phyloP scores from a whole-genome alignment of 2,888 invertebrate species.

The Ennomos quercinarius region DNA sequence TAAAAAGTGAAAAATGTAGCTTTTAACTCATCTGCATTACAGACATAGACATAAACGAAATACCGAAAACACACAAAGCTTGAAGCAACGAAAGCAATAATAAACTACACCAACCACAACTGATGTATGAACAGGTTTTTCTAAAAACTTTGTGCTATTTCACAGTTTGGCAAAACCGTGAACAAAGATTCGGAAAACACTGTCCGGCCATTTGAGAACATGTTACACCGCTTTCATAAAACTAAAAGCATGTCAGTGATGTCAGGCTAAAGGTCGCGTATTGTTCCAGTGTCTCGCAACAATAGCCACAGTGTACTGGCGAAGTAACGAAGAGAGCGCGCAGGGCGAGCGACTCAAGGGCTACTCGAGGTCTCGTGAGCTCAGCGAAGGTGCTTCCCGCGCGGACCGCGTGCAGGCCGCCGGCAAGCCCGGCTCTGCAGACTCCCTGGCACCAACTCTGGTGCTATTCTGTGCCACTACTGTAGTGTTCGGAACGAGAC shows the following conservation, averaged over 20 bases:
- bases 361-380: constrained; percentile 92
- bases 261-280: constrained; percentile 16
- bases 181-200: too few species aligned
- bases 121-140: too few species aligned
- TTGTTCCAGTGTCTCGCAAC: constrained; percentile 91
- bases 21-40: too few species aligned
- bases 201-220: too few species aligned
- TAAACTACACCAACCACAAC: too few species aligned
- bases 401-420: constrained; percentile 91
- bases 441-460: constrained; percentile 45
- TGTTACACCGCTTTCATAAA: not conserved
- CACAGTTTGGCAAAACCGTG: too few species aligned
- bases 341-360: constrained; percentile 91
- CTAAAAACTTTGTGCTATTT: too few species aligned
- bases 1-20: too few species aligned
- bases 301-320: constrained; percentile 94
- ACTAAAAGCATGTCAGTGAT: not conserved
- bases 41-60: too few species aligned
- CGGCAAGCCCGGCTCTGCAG: constrained; percentile 62
- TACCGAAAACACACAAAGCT: too few species aligned
- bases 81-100: too few species aligned
- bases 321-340: constrained; percentile 95
- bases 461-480: constrained; percentile 46
- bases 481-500: constrained; percentile 43
- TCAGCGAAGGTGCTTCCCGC: constrained; percentile 87